These are phyloP conservation scores for Tamias sibiricus DNA, from an alignment of 2,113 vertebrate species.

Conservation along the genomic window DNA sequence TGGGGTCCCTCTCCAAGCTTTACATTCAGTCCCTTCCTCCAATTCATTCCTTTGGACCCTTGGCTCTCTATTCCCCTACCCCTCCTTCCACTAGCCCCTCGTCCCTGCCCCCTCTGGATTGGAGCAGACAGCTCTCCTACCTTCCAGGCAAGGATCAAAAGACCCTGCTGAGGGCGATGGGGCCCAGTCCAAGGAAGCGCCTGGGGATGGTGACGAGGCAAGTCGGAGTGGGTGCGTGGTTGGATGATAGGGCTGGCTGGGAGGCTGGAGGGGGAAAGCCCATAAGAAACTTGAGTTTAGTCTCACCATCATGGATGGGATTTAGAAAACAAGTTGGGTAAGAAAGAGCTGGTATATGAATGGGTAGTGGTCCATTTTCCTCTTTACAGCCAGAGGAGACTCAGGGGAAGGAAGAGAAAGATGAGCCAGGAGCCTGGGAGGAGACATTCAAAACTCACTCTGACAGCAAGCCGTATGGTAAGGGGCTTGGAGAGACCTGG, in stretches of 20 bases:
- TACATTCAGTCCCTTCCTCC: constrained; percentile 40
- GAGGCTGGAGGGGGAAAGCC: background rate
- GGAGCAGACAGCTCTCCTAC: constrained; percentile 83
- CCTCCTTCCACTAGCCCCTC: constrained; percentile 81
- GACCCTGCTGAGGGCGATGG: constrained; percentile 77
- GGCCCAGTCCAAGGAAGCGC: constrained; percentile 63
- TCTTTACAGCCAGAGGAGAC: constrained; percentile 73
- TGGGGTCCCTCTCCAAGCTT: constrained; percentile 36
- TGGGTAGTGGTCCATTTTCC: background rate
- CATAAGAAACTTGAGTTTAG: background rate
- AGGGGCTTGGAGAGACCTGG: background rate
- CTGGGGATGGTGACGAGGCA: constrained; percentile 78
- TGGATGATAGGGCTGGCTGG: background rate
- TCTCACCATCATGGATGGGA: background rate
- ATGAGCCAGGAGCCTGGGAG: constrained; percentile 93
- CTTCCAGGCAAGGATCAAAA: constrained; percentile 83
- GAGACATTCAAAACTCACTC: constrained; percentile 95
- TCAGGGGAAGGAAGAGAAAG: constrained; percentile 69
- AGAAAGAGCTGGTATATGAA: background rate
- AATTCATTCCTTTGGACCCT: constrained; percentile 78
- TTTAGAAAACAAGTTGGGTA: background rate
- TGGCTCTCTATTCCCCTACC: constrained; percentile 76
- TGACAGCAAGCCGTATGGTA: constrained; percentile 94
- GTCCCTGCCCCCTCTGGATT: constrained; percentile 79
- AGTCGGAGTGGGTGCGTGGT: background rate